Evolutionary conservation across 2,888 invertebrate genomes (phyloP), one percentile per base, ranked within the genome.

Genomic region (Teinopalpus imperialis): DNA sequence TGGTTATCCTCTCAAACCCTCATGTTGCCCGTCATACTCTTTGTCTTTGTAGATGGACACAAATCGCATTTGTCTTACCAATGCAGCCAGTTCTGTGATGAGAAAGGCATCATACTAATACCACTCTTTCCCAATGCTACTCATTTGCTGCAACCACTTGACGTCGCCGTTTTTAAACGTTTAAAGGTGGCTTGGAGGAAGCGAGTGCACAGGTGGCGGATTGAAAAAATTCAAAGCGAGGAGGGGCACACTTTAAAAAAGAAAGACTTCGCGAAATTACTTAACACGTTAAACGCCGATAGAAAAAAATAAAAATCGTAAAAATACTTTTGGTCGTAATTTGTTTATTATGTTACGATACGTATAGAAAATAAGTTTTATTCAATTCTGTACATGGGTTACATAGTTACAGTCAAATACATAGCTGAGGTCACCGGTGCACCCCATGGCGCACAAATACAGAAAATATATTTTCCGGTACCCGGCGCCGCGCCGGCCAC

Each of bases 21-120:
- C 41, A 43, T 34, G 45, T 65, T 71, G 41, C 71, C 69, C 2
- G 49, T 77, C 1, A 59, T 78, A 40, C 46, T 77, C 2, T 75
- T 74, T n/a, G n/a, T n/a, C n/a, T n/a, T n/a, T 49, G 62, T 77
- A 13, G 74, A 73, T 13, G 52, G 49, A 1, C 52, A 48, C n/a
- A 49, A 49, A 29, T 46, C 49, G 1, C 49, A 52, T 26, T 14
- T 49, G 2, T 49, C 29, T 7, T 29, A 31, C 24, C 32, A 40
- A 2, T 31, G 41, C 47, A 67, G 69, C 43, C 27, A 48, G 30
- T 32, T 50, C 7, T 53, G 53, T 40, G 36, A 18, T 10, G 24
- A 48, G 20, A 39, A 51, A 13, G 44, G 35, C 1, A 57, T 57
- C 4, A 23, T 53, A 1, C 18, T 56, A 5, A 36, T 54, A 43